These are phyloP conservation scores for Baccha elongata DNA, from an alignment of 2,888 invertebrate genomes.

Conservation along the genomic window DNA sequence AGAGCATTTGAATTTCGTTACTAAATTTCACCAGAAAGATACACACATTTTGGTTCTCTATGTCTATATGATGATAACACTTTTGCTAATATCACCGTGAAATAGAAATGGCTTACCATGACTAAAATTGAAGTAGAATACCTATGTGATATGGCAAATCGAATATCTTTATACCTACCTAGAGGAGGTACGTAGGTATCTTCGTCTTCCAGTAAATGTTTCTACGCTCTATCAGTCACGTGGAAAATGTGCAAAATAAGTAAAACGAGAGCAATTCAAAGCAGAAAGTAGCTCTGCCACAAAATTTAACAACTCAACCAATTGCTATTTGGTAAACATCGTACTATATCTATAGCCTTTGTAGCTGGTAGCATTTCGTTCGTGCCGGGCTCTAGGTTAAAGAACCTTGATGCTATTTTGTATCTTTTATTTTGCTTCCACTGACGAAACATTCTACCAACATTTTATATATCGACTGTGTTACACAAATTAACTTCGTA, in stretches of 20 bases:
- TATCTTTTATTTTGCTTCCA: background rate
- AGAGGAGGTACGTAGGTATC: too few relatives aligned
- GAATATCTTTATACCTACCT: background rate
- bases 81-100: constrained; percentile 21
- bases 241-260: constrained; percentile 65
- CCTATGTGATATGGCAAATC: background rate
- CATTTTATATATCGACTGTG: background rate
- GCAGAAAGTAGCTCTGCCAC: constrained; percentile 35
- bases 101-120: constrained; percentile 10
- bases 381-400: constrained; percentile 35
- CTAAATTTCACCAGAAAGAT: background rate
- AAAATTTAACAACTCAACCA: constrained; percentile 50
- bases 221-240: constrained; percentile 61
- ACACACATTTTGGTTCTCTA: background rate
- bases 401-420: constrained; percentile 43
- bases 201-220: background rate
- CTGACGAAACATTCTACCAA: constrained; percentile 37
- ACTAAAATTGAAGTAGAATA: constrained; percentile 3
- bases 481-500: constrained; percentile 33
- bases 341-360: background rate
- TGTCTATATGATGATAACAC: too few relatives aligned
- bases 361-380: constrained; percentile 2
- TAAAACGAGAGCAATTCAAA: constrained; percentile 51
- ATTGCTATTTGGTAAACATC: constrained; percentile 14
- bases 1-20: too few relatives aligned